Base-by-base conservation (phyloP, 2,888 invertebrate genomes). In the Erebia palarica region DNA sequence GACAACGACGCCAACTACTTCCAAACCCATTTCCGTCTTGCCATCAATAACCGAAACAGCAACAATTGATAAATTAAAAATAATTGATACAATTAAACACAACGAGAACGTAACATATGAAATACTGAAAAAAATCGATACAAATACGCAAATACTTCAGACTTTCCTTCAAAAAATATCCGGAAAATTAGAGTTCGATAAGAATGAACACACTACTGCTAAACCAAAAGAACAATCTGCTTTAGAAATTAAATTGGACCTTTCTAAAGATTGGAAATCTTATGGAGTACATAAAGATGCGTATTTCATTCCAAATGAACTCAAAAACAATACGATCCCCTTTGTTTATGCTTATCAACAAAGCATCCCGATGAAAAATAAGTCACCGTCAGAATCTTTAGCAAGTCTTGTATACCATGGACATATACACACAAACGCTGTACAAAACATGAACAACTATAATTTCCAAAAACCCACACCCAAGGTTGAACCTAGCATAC, bases 111-210 rank as follows among this genome's bases (percentile, higher is more conserved):
- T 88, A 10, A 90, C 90, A 0, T 82, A 82, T 18, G 83, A 85
- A 74, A 87, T 92, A 16, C 72, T 92, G 18, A 81, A 80, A n/a
- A 89, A 88, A 75, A 86, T 92, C 0, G 87, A 90, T 51, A 81
- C 74, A 69, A 92, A 92, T 60, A 91, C 91, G 0, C 82, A 85
- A 27, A 77, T 89, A 14, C 69, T 92, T 11, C 81, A 88, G 74
- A 73, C 63, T 0, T 89, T 91, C 63, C 74, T 92, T 10, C 69
- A 78, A n/a, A 88, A 86, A 78, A 67, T 92, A 11, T 73, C 83
- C 0, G 79, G 82, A 0, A 84, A 77, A 68, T 16, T 68, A 7
- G 60, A 58, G 10, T n/a, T 53, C n/a, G 68, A 73, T 3, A 69
- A 59, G 57, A 44, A 66, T 1, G 36, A 61, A 42, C 16, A 13